Conservation (phyloP, 1,140 invertebrate genomes). For the Cotesia chilonis region DNA sequence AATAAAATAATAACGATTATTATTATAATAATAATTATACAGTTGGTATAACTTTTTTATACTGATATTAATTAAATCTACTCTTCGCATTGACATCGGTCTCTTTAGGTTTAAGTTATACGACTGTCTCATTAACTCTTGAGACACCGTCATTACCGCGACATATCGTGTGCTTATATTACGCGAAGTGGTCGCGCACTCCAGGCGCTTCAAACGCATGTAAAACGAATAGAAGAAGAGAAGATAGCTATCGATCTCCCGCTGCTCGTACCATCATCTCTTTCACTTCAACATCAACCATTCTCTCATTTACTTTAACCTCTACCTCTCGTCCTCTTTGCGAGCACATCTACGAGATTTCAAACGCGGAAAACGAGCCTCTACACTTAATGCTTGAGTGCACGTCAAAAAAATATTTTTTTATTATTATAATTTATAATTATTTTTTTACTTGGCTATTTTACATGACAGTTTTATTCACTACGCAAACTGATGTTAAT, state of each 20-base stretch:
- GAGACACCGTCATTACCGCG: slow-evolving; percentile 43
- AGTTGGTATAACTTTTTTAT: not conserved
- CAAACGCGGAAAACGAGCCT: slow-evolving; percentile 27
- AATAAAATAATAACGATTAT: slow-evolving; percentile 10
- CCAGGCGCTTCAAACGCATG: slow-evolving; percentile 43
- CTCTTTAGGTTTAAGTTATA: slow-evolving; percentile 23
- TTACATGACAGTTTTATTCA: slow-evolving; percentile 6
- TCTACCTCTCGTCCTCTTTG: not conserved
- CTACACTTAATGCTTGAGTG: slow-evolving; percentile 24
- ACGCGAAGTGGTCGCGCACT: slow-evolving; percentile 35
- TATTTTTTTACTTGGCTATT: not conserved
- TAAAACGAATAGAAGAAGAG: slow-evolving; percentile 40
- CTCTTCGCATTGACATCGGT: slow-evolving; percentile 7
- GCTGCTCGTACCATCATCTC: slow-evolving; percentile 28
- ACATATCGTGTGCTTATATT: slow-evolving; percentile 28
- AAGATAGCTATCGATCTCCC: slow-evolving; percentile 44
- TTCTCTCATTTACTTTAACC: slow-evolving; percentile 22
- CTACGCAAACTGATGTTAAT: not conserved
- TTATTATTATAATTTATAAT: not conserved
- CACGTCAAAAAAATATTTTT: slow-evolving; percentile 21
- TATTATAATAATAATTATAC: not conserved
- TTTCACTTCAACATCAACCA: slow-evolving; percentile 22
- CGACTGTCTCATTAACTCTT: slow-evolving; percentile 44
- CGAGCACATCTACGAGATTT: slow-evolving; percentile 16
- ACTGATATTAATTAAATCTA: slow-evolving; percentile 12